These are phyloP conservation scores for Malacoctenus gilli DNA, from an alignment of 2,797 vertebrate species.

Conservation along the genomic window DNA sequence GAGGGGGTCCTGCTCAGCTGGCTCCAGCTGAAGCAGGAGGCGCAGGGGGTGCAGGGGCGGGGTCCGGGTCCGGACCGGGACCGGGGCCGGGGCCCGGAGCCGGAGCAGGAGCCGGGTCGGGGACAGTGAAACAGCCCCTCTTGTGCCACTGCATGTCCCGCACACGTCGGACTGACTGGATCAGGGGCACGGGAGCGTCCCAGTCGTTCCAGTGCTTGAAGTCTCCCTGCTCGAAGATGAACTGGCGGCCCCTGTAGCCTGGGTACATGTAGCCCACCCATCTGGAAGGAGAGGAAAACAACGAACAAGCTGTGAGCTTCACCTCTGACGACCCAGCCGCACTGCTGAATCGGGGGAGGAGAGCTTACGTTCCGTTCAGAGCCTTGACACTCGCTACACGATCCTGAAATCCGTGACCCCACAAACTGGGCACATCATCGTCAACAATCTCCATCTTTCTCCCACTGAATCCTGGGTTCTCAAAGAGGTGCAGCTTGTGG, in stretches of 20 bases:
- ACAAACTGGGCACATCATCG: slow-evolving; percentile 91
- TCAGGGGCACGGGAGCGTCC: slow-evolving; percentile 87
- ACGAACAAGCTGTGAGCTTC: background rate
- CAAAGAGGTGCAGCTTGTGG: slow-evolving; percentile 91
- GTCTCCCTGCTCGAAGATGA: slow-evolving; percentile 89
- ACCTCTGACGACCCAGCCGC: background rate
- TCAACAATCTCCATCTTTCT: slow-evolving; percentile 94
- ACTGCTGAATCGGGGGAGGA: background rate
- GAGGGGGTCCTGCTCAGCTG: slow-evolving; percentile 80
- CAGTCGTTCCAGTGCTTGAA: slow-evolving; percentile 96
- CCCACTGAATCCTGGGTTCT: slow-evolving; percentile 84
- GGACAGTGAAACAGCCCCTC: slow-evolving; percentile 81
- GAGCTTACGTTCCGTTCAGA: slow-evolving; percentile 89
- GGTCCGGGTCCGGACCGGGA: slow-evolving; percentile 68
- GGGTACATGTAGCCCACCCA: slow-evolving; percentile 95
- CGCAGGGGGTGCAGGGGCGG: slow-evolving; percentile 63
- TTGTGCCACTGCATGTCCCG: slow-evolving; percentile 96
- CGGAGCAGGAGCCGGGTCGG: slow-evolving; percentile 62
- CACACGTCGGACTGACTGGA: slow-evolving; percentile 91
- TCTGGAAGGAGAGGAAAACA: slow-evolving; percentile 66
- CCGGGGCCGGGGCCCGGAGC: slow-evolving; percentile 38
- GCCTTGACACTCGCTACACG: slow-evolving; percentile 88
- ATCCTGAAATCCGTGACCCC: slow-evolving; percentile 92
- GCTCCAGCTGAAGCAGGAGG: slow-evolving; percentile 76
- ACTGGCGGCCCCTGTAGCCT: slow-evolving; percentile 91